Conservation (phyloP, 2,888 invertebrate species). For the Odontomyia ornata region DNA sequence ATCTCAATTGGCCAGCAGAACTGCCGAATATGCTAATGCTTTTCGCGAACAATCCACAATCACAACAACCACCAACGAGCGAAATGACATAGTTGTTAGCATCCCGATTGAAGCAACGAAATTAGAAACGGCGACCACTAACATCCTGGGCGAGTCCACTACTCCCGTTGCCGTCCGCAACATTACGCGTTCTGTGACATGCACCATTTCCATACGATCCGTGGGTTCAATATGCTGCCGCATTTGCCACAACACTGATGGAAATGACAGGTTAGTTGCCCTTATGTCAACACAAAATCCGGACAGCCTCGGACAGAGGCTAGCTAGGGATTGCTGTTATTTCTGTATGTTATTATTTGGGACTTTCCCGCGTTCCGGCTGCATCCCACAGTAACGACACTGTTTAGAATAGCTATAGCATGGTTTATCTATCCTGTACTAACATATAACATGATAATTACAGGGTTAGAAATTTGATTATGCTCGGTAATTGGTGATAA, state of each 20-base stretch:
- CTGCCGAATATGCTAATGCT: conserved; percentile 2
- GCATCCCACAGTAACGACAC: no score
- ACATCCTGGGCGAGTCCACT: not conserved
- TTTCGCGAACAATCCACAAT: not conserved
- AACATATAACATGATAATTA: no score
- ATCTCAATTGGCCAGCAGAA: not conserved
- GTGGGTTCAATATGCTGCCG: conserved; percentile 31
- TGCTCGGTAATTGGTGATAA: no score
- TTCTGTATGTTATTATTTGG: no score
- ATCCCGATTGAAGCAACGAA: conserved; percentile 23
- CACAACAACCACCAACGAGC: not conserved
- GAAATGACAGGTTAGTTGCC: conserved; percentile 35
- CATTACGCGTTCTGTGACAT: conserved; percentile 24
- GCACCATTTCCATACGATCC: conserved; percentile 35
- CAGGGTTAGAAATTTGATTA: no score
- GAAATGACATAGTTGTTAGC: conserved; percentile 3
- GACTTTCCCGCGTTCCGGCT: no score
- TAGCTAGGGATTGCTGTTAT: no score
- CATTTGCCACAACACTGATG: conserved; percentile 39
- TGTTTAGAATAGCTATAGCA: no score
- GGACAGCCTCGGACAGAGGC: not conserved
- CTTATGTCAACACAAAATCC: not conserved
- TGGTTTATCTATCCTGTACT: no score
- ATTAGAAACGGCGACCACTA: not conserved
- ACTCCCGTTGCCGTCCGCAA: conserved; percentile 1